Evolutionary conservation across 2,113 vertebrate genomes (phyloP), one percentile per base, ranked within the genome.

Genomic region (Sardina pilchardus): DNA sequence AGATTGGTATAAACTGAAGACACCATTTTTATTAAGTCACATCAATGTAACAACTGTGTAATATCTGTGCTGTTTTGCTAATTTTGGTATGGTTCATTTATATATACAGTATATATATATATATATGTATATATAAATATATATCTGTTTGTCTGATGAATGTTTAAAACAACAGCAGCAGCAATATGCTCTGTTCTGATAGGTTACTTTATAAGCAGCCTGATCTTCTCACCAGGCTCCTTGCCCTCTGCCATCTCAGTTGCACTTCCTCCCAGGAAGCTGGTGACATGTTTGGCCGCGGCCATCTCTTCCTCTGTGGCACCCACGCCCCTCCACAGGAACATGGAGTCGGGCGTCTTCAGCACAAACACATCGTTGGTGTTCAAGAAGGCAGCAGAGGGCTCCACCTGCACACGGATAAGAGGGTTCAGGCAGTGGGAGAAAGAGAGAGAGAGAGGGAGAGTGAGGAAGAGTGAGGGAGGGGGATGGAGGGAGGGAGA

Each of bases 351-450:
- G 1, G 90, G 47, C 6, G 82, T 45, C 87, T 95, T 95, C 86
- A 96, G 89, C 88, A 96, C 94, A 89, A 96, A 96, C 44, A 91
- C 85, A 2, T 96, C 95, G 1, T 95, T 96, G 48, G 93, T 93
- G 91, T 96, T 96, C 88, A 96, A 90, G 14, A 87, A 88, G 36
- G 91, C 43, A 81, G 95, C 93, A 1, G 21, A 84, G n/a, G 93
- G 88, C 81, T 81, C 44, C 89, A 95, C 94, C 95, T 96, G 87
- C 10, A 67, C 59, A 9, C 42, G 5, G 63, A 16, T 78, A 16
- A 17, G 24, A 26, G 59, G 59, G 4, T 24, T 63, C 21, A 63
- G 7, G 21, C 24, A 63, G 21, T 26, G 75, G 45, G 80, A 81
- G 82, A 83, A 2, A 26, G 17, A 39, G n/a, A 26, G 24, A 39